phyloP scores from a whole-genome alignment of 2,888 invertebrate species.

The Platycheirus albimanus region DNA sequence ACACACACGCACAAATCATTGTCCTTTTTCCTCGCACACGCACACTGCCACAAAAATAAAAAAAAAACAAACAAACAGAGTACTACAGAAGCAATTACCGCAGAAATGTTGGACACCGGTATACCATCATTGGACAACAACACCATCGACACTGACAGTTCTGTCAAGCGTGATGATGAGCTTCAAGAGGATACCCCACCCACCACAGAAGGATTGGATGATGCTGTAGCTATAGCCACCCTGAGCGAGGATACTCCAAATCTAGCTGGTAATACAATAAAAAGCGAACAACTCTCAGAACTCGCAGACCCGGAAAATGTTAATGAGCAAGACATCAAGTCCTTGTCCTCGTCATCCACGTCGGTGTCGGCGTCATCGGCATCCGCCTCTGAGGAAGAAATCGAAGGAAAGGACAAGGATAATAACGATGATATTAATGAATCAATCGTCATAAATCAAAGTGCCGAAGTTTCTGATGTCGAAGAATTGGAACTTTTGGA shows the following conservation, averaged over 20 bases:
- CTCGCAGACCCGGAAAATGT: slow-evolving; percentile 64
- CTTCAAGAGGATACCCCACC: slow-evolving; percentile 54
- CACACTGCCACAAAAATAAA: slow-evolving; percentile 25
- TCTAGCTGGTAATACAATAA: slow-evolving; percentile 27
- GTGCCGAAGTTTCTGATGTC: slow-evolving; percentile 23
- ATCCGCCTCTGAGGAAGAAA: slow-evolving; percentile 19
- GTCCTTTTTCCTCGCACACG: slow-evolving; percentile 23
- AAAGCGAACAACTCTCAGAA: slow-evolving; percentile 68
- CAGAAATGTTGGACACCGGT: slow-evolving; percentile 66
- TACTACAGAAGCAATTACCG: slow-evolving; percentile 70
- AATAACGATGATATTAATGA: slow-evolving; percentile 58
- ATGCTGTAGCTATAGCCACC: slow-evolving; percentile 30
- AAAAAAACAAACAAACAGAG: slow-evolving; percentile 37
- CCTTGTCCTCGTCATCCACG: slow-evolving; percentile 38
- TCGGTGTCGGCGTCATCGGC: slow-evolving; percentile 32
- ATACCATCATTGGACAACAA: slow-evolving; percentile 61
- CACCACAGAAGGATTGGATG: slow-evolving; percentile 53
- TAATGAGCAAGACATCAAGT: slow-evolving; percentile 72
- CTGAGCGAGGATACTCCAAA: slow-evolving; percentile 47
- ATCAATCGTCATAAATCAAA: slow-evolving; percentile 51
- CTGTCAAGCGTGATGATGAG: slow-evolving; percentile 57
- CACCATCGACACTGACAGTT: slow-evolving; percentile 49
- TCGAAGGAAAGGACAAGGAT: slow-evolving; percentile 33
- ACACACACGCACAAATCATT: slow-evolving; percentile 31
- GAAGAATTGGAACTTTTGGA: slow-evolving; percentile 15